Conservation (phyloP, 2,113 vertebrate species). For the Acanthochromis polyacanthus region DNA sequence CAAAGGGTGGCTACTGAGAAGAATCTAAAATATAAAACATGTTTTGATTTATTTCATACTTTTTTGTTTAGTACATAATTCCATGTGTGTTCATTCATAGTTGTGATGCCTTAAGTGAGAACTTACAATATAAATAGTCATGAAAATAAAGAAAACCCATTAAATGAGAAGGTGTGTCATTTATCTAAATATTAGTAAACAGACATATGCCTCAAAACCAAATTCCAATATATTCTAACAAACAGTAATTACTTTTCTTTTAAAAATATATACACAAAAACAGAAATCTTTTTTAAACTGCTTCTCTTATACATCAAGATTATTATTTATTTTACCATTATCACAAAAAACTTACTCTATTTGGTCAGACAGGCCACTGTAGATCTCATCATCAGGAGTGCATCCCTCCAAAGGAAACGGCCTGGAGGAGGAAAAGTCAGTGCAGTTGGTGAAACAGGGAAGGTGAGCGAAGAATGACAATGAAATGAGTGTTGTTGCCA, state of each 20-base stretch:
- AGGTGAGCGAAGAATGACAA: background rate
- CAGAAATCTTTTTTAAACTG: background rate
- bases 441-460: background rate
- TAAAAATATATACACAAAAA: background rate
- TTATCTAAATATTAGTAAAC: background rate
- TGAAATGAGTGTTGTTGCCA: too few relatives aligned
- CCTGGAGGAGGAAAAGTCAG: constrained; percentile 69
- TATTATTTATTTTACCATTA: background rate
- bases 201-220: too few relatives aligned
- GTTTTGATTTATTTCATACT: too few relatives aligned
- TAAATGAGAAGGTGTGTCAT: background rate
- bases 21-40: too few relatives aligned
- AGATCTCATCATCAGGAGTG: constrained; percentile 90
- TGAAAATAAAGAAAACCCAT: too few relatives aligned
- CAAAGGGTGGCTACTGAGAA: too few relatives aligned
- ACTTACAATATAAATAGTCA: too few relatives aligned
- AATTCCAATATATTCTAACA: background rate
- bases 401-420: constrained; percentile 89
- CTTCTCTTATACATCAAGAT: background rate
- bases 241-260: background rate
- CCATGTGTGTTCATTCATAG: too few relatives aligned
- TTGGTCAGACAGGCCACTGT: constrained; percentile 92
- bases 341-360: constrained; percentile 89
- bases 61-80: too few relatives aligned
- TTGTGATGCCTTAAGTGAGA: too few relatives aligned